These are phyloP conservation scores for Myiothlypis coronata DNA, from an alignment of 2,797 vertebrate genomes.

Conservation along the genomic window DNA sequence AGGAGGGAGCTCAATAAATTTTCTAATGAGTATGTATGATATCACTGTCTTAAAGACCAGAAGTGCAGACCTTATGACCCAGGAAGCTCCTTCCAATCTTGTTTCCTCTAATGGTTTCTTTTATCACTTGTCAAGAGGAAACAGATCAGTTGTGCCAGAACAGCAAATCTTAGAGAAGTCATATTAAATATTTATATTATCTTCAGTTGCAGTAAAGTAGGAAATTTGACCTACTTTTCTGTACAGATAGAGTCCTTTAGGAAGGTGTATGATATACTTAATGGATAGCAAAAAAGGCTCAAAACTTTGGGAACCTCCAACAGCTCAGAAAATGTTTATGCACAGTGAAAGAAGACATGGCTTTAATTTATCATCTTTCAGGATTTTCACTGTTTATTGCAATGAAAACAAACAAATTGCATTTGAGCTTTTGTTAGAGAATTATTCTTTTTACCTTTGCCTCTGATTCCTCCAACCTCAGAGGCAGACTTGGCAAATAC, in stretches of 20 bases:
- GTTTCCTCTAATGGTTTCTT: background rate
- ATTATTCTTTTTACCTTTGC: background rate
- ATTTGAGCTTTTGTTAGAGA: background rate
- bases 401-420: background rate
- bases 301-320: background rate
- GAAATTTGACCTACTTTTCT: constrained; percentile 25
- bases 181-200: constrained; percentile 14
- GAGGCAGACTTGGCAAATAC: background rate
- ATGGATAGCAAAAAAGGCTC: background rate
- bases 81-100: background rate
- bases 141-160: background rate
- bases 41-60: background rate
- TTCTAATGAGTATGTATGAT: background rate
- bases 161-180: background rate
- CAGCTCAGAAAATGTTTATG: background rate
- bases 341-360: background rate
- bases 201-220: background rate
- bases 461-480: background rate
- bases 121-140: background rate
- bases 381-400: background rate
- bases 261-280: background rate
- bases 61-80: background rate
- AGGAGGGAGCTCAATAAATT: background rate
- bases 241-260: background rate
- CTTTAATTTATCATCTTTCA: background rate